Percentiles rank a stretch among this genome's conserved stretches.
These are phyloP conservation scores for Molanna angustata DNA, from an alignment of 2,888 invertebrate genomes.

Conservation along the genomic window DNA sequence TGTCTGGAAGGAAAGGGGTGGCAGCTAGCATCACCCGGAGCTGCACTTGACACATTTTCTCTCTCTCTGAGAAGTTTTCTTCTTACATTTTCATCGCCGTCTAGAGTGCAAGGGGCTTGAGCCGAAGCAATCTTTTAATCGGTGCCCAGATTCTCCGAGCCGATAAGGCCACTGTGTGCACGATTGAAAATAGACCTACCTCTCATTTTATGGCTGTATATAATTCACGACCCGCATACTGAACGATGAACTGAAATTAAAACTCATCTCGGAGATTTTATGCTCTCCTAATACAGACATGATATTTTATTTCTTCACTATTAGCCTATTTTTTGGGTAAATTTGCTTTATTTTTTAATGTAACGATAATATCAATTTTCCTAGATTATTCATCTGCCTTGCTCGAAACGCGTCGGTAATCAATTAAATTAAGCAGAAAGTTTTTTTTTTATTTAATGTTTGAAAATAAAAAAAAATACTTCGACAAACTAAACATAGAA, in stretches of 20 bases:
- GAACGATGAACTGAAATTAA: constrained; percentile 6
- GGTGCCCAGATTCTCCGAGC: constrained; percentile 26
- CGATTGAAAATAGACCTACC: constrained; percentile 23
- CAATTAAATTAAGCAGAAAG: no score
- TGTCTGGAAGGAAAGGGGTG: no score
- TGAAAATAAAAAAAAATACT: no score
- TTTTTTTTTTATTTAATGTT: no score
- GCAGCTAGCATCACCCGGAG: no score
- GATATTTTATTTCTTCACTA: no score
- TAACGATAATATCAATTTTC: no score
- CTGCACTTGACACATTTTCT: constrained; percentile 30
- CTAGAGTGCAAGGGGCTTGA: constrained; percentile 4
- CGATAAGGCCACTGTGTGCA: constrained; percentile 26
- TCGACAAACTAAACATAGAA: no score
- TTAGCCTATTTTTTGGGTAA: no score
- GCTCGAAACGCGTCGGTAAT: no score
- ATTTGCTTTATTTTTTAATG: no score
- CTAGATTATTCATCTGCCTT: no score
- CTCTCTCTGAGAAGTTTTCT: constrained; percentile 26
- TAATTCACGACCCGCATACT: constrained; percentile 19
- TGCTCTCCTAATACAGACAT: neutral
- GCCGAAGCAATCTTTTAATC: constrained; percentile 26
- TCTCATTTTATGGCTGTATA: constrained; percentile 31
- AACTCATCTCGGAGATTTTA: neutral
- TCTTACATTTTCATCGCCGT: constrained; percentile 22